These are phyloP conservation scores for Anguilla marmorata DNA, from an alignment of 2,797 vertebrate genomes.

Conservation along the genomic window DNA sequence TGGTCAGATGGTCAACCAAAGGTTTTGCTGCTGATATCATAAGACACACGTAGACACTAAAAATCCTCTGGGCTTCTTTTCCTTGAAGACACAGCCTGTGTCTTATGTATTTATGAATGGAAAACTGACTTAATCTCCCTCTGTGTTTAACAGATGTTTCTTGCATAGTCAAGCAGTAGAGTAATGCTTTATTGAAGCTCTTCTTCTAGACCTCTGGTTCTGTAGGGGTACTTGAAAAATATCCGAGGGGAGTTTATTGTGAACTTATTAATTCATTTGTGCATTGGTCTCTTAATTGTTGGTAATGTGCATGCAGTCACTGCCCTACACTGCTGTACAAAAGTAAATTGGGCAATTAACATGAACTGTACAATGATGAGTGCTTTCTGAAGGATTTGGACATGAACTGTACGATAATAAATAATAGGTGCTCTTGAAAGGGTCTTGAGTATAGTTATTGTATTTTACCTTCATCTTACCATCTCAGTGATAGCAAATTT, in stretches of 20 bases:
- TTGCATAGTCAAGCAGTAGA: no score
- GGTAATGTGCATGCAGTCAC: neutral
- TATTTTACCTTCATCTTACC: neutral
- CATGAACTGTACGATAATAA: neutral
- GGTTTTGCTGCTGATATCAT: neutral
- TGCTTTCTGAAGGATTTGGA: neutral
- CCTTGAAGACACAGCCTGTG: neutral
- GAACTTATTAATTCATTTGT: neutral
- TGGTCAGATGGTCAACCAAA: neutral
- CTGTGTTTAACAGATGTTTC: neutral
- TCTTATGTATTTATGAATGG: neutral
- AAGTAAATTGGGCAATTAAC: neutral
- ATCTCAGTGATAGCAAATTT: neutral
- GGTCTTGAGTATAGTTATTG: neutral
- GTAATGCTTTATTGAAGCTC: no score
- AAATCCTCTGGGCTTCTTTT: neutral
- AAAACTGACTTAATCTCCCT: neutral
- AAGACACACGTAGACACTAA: neutral
- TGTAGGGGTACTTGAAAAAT: no score
- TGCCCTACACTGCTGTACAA: neutral
- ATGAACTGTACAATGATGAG: neutral
- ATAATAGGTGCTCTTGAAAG: neutral
- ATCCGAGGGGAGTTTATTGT: neutral
- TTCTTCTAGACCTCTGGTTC: no score
- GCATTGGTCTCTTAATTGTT: neutral